A percentile compares a stretch with the other conserved stretches of the same genome.
phyloP scores from a whole-genome alignment of 2,797 vertebrate genomes.

The Myotis planiceps region DNA sequence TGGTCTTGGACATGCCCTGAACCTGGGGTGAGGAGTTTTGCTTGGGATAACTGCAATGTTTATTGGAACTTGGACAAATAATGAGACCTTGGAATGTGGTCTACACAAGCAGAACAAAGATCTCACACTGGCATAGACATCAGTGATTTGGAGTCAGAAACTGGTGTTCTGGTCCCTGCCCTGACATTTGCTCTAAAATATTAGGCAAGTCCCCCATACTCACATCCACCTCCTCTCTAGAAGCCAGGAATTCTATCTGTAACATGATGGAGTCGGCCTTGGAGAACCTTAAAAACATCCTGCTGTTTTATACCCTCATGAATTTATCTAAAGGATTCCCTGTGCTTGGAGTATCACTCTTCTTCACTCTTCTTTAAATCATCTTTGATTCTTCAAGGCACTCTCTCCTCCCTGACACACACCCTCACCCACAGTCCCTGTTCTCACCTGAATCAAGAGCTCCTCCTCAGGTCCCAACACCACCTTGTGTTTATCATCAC shows the following conservation, averaged over 20 bases:
- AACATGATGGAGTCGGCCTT: not conserved
- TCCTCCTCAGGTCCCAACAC: accelerated
- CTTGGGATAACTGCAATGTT: slow-evolving; percentile 34
- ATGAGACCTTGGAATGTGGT: slow-evolving; percentile 26
- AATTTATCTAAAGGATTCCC: not conserved
- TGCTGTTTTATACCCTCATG: not conserved
- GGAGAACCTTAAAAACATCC: not conserved
- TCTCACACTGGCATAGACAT: not conserved
- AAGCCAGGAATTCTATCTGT: not conserved
- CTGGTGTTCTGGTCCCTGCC: not conserved
- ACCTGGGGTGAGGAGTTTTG: slow-evolving; percentile 59
- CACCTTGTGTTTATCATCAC: not conserved
- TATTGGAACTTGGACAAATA: slow-evolving; percentile 32
- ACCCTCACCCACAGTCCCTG: not conserved
- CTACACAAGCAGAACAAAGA: slow-evolving; percentile 17
- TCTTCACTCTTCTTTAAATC: not conserved
- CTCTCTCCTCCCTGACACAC: not conserved
- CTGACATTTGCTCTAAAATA: not conserved
- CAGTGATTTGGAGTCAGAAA: not conserved
- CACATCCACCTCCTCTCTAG: not conserved
- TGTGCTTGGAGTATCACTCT: not conserved
- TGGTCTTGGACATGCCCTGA: slow-evolving; percentile 54
- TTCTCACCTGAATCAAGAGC: not conserved
- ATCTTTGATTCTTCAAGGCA: not conserved
- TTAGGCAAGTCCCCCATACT: not conserved